These are phyloP conservation scores for Sebastes kiyomatsui DNA, from an alignment of 2,797 vertebrate genomes.

Conservation along the genomic window DNA sequence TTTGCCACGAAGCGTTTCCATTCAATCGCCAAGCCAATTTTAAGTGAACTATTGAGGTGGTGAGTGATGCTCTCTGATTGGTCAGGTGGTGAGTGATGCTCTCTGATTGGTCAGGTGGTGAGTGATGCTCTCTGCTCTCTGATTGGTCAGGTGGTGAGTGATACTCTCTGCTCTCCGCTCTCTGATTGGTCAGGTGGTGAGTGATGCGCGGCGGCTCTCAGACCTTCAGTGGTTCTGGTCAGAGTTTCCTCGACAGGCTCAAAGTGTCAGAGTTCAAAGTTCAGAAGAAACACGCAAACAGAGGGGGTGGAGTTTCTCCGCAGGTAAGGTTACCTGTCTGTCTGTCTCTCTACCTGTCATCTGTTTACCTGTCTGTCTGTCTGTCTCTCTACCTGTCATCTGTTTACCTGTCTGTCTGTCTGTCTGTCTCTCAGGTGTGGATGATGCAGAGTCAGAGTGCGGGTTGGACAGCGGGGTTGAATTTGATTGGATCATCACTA, in stretches of 20 bases:
- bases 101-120: too few species aligned
- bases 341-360: background rate
- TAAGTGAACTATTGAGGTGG: too few species aligned
- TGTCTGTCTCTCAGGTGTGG: constrained; percentile 82
- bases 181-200: constrained; percentile 86
- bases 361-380: background rate
- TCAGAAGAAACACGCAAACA: constrained; percentile 81
- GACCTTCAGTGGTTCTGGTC: constrained; percentile 90
- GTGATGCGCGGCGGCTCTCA: constrained; percentile 86
- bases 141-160: too few species aligned
- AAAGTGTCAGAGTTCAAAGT: constrained; percentile 84
- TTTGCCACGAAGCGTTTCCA: too few species aligned
- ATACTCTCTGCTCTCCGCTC: constrained; percentile 54
- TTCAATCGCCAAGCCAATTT: too few species aligned
- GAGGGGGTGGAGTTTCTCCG: constrained; percentile 88
- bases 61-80: background rate
- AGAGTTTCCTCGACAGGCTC: constrained; percentile 73
- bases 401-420: background rate
- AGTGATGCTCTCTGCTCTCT: constrained; percentile 14
- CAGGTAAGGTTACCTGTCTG: constrained; percentile 65
- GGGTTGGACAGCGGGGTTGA: constrained; percentile 87
- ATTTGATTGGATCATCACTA: constrained; percentile 89
- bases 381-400: background rate
- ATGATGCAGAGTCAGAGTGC: constrained; percentile 91
- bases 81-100: background rate